phyloP scores from a whole-genome alignment of 2,797 vertebrate species.

The Gallinago solitaria region DNA sequence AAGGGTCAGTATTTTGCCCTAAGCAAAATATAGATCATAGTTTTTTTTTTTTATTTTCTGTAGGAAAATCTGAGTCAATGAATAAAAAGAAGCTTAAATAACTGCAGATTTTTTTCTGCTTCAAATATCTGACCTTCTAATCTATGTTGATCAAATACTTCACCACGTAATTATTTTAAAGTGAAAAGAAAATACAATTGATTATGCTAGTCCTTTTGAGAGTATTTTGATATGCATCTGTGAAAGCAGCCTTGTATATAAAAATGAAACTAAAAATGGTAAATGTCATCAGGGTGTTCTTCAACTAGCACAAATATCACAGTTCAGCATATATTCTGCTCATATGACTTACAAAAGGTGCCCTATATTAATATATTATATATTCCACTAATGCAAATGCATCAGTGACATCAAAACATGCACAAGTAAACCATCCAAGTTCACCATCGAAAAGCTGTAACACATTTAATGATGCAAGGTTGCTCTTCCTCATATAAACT shows the following conservation, averaged over 20 bases:
- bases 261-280: background rate
- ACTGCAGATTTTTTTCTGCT: background rate
- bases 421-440: background rate
- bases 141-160: background rate
- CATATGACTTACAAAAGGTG: background rate
- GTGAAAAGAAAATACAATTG: background rate
- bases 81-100: background rate
- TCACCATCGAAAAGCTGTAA: background rate
- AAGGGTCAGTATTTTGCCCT: background rate
- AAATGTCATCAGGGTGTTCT: background rate
- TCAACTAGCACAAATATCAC: background rate
- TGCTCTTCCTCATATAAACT: background rate
- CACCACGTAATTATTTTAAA: background rate
- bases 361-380: background rate
- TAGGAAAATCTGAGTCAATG: background rate
- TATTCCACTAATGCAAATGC: background rate
- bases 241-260: background rate
- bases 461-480: background rate
- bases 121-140: background rate
- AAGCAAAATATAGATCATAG: background rate
- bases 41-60: background rate
- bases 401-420: background rate
- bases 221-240: background rate
- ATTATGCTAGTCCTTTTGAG: background rate
- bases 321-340: background rate